Evolutionary conservation across 2,113 vertebrate genomes (phyloP), one percentile per base, ranked within the genome.

Genomic region (Grammomys dolichurus): DNA sequence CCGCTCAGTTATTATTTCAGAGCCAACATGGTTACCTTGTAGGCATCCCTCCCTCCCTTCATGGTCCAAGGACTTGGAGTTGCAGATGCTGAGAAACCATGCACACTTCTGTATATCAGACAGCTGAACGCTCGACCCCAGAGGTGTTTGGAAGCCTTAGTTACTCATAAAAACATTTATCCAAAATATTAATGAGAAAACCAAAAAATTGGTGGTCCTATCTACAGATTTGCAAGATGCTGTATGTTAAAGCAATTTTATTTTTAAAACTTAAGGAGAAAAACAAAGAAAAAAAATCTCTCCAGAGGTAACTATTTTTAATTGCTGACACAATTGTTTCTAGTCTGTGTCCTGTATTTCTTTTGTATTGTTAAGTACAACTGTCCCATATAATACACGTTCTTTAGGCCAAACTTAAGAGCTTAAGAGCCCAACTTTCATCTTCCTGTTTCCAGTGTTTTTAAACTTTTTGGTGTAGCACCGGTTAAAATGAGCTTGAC

Each of bases 201-300:
- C 63, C 24, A 77, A 87, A 19, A 86, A 91, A 89, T 33, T 92
- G 22, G n/a, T 72, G 89, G 31, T 3, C 4, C 33, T 31, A 17
- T 87, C 81, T 95, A 36, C 8, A 12, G 31, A 36, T 70, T 87
- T 82, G 17, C 6, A 84, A 80, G 40, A 88, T 87, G 11, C 20
- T 5, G 0, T 75, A 81, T 19, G 16, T 58, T 89, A 54, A 22
- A 4, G 36, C 69, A 78, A 9, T 84, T 89, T 91, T 67, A 36
- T 26, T 76, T 91, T 86, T 91, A 77, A 93, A 94, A 93, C 11
- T n/a, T 72, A 81, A 87, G 69, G 46, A 72, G 3, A 65, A 82
- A 92, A 95, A 13, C 60, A 76, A 76, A 60, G 5, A 28, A 51
- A 26, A 26, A 63, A 89, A 89, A 40, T 70, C 14, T 89, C n/a